Evolutionary conservation across 2,888 invertebrate genomes (phyloP), one percentile per base, ranked within the genome.

Genomic region (Mamestra brassicae): DNA sequence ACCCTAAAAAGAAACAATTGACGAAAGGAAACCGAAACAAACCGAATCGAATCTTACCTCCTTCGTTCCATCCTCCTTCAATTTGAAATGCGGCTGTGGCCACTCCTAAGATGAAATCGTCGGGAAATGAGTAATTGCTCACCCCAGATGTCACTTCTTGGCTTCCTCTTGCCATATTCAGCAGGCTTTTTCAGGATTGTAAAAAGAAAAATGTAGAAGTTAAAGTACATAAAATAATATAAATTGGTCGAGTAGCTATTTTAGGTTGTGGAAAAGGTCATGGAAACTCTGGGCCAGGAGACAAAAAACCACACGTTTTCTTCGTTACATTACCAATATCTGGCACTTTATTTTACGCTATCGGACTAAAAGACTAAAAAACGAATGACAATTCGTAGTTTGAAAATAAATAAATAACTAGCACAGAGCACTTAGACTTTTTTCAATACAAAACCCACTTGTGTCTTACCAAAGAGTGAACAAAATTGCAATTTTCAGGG

Each of bases 71-170:
- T 74, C 93, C 97, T 75, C 97, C 97, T 94, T 97, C 97, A 54
- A 97, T 96, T 94, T 97, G 97, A 91, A 96, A 97, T 76, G 97
- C 97, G 64, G 97, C 97, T 77, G 97, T 97, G 47, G 97, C 96
- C 63, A 97, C 96, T 60, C 97, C 97, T 85, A 97, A 97, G 52
- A 97, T 93, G 89, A 97, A 97, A 85, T 96, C 94, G 70, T 95
- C 90, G 1, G 97, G 97, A 87, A 97, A 97, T 61, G 93, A 88
- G 86, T 95, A 95, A 85, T 95, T 95, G 88, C 92, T 94, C 73
- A 90, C 60, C 84, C 94, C 92, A 79, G 88, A 83, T 61, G 85
- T 85, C 62, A 79, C 85, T 76, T 86, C 89, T 67, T 87, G 78
- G 71, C 81, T 91, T 82, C 90, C 90, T 84, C 90, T 92, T 88